These are phyloP conservation scores for Noctilio leporinus DNA, from an alignment of 2,113 vertebrate species.

Conservation along the genomic window DNA sequence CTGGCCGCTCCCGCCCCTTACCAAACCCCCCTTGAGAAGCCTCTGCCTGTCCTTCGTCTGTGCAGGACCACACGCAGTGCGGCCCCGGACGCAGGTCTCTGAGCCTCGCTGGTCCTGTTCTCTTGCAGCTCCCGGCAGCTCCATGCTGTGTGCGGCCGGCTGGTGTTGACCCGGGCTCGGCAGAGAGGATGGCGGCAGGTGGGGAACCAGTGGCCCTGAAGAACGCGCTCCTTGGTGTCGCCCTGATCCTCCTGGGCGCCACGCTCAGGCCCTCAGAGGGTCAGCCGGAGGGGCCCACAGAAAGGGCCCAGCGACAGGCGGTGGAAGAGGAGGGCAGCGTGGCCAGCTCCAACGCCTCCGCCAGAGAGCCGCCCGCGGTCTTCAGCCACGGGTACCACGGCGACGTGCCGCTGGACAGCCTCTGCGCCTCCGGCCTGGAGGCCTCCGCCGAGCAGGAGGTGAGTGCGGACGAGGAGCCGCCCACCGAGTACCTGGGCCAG, in stretches of 20 bases:
- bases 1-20: not conserved
- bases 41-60: not conserved
- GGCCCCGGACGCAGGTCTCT: not conserved
- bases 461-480: constrained; percentile 79
- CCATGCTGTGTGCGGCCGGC: constrained; percentile 11
- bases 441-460: constrained; percentile 74
- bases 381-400: constrained; percentile 98
- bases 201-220: constrained; percentile 75
- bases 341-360: constrained; percentile 80
- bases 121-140: constrained; percentile 52
- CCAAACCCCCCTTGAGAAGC: not conserved
- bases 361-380: constrained; percentile 87
- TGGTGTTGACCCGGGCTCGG: constrained; percentile 52
- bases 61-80: accelerated
- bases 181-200: constrained; percentile 78
- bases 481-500: constrained; percentile 87
- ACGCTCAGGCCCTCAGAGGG: constrained; percentile 79
- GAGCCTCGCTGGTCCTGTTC: not conserved
- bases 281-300: constrained; percentile 72
- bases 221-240: constrained; percentile 79
- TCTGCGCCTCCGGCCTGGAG: constrained; percentile 90
- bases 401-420: constrained; percentile 90
- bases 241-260: constrained; percentile 78
- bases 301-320: constrained; percentile 76
- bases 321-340: constrained; percentile 70